phyloP scores from a whole-genome alignment of 2,113 vertebrate genomes.

The Zapornia atra region DNA sequence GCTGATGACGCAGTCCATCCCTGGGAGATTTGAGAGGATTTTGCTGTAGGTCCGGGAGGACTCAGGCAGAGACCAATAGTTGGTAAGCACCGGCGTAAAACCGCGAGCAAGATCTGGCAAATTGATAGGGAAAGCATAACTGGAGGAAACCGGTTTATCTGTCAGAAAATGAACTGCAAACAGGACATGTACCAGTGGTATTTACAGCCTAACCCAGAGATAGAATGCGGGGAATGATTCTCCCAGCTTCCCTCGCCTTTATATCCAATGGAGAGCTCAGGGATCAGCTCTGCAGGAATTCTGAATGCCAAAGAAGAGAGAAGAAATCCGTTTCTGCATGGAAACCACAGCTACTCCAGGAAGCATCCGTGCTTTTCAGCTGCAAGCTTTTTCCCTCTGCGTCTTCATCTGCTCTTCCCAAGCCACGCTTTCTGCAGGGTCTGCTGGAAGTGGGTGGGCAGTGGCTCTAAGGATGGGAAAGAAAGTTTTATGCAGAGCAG shows the following conservation, averaged over 20 bases:
- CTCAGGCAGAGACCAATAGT: not conserved
- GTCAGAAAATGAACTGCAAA: not conserved
- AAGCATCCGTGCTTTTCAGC: not conserved
- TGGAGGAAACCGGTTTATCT: not conserved
- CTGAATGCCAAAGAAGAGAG: rapidly evolving
- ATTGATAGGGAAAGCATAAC: not conserved
- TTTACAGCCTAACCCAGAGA: not conserved
- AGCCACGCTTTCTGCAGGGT: rapidly evolving
- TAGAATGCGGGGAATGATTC: not conserved
- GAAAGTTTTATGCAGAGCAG: not conserved
- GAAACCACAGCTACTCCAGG: not conserved
- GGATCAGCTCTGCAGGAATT: rapidly evolving
- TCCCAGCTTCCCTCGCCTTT: not conserved
- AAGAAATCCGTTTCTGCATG: not conserved
- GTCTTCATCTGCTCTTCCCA: not conserved
- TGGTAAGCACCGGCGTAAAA: not conserved
- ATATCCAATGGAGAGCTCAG: not conserved
- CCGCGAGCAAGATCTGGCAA: not conserved
- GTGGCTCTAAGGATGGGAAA: not conserved
- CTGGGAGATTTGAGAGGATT: not conserved
- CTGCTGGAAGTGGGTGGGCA: not conserved
- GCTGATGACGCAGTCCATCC: not conserved
- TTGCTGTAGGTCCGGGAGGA: not conserved
- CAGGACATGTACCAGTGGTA: not conserved
- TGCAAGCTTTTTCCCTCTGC: not conserved